These are phyloP conservation scores for Hipparchia semele DNA, from an alignment of 2,888 invertebrate species.

Conservation along the genomic window DNA sequence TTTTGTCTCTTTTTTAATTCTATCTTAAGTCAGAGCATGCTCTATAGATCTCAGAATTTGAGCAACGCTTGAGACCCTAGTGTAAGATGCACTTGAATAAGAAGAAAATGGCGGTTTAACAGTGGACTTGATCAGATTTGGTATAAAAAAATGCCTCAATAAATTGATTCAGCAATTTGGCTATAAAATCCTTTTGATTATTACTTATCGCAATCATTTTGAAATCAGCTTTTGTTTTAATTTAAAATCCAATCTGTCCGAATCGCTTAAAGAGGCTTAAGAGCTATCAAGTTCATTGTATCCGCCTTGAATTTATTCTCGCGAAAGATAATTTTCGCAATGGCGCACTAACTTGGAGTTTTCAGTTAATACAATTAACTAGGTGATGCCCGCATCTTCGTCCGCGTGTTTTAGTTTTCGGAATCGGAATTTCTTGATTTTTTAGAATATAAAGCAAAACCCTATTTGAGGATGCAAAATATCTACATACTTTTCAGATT, in stretches of 20 bases:
- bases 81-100: no score
- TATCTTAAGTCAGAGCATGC: no score
- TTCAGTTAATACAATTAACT: background rate
- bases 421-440: no score
- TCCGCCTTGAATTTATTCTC: constrained; percentile 5
- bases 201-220: background rate
- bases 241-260: constrained; percentile 13
- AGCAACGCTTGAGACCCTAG: no score
- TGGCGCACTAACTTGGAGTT: background rate
- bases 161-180: background rate
- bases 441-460: no score
- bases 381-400: background rate
- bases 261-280: constrained; percentile 19
- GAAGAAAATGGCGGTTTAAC: no score
- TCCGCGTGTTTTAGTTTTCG: background rate
- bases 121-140: no score
- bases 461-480: no score
- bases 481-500: no score
- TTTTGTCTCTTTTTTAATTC: no score
- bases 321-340: background rate
- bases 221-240: constrained; percentile 1
- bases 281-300: constrained; percentile 9
- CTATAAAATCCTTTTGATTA: constrained; percentile 13
- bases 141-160: background rate
- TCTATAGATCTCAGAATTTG: no score